These are phyloP conservation scores for Athalia circularis DNA, from an alignment of 2,888 invertebrate species.

Conservation along the genomic window DNA sequence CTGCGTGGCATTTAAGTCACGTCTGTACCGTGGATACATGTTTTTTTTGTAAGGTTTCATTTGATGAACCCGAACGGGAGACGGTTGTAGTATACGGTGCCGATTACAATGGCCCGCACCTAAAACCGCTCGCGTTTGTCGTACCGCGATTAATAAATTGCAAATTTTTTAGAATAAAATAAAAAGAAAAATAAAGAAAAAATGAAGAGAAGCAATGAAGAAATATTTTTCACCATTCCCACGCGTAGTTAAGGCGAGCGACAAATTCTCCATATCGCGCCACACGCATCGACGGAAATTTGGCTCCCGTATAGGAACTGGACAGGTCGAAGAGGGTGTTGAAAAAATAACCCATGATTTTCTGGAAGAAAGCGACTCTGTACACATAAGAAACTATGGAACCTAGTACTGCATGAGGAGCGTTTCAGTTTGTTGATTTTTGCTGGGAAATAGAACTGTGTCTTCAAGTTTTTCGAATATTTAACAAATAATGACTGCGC, in stretches of 20 bases:
- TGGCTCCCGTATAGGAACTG: background rate
- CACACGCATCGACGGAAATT: too few species aligned
- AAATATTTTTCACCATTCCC: too few species aligned
- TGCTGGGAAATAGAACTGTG: constrained; percentile 55
- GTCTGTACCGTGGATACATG: constrained; percentile 1
- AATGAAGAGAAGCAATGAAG: background rate
- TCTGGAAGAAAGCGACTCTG: constrained; percentile 49
- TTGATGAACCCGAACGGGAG: constrained; percentile 31
- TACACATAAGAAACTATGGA: constrained; percentile 51
- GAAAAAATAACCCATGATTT: constrained; percentile 43
- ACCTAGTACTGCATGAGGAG: constrained; percentile 16
- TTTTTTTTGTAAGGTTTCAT: constrained; percentile 25
- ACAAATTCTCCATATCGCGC: too few species aligned
- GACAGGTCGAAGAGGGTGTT: constrained; percentile 41
- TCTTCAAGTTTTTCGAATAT: constrained; percentile 59
- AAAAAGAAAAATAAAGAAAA: constrained; percentile 4
- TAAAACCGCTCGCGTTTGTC: background rate
- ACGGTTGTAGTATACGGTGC: background rate
- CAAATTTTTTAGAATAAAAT: constrained; percentile 42
- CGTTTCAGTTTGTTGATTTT: constrained; percentile 59
- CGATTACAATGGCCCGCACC: background rate
- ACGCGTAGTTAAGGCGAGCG: too few species aligned
- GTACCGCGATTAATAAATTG: background rate
- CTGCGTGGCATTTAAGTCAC: constrained; percentile 2
- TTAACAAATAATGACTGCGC: constrained; percentile 64